Evolutionary conservation across 2,888 invertebrate genomes (phyloP).

Genomic region (Chamaedrilus cognettii): DNA sequence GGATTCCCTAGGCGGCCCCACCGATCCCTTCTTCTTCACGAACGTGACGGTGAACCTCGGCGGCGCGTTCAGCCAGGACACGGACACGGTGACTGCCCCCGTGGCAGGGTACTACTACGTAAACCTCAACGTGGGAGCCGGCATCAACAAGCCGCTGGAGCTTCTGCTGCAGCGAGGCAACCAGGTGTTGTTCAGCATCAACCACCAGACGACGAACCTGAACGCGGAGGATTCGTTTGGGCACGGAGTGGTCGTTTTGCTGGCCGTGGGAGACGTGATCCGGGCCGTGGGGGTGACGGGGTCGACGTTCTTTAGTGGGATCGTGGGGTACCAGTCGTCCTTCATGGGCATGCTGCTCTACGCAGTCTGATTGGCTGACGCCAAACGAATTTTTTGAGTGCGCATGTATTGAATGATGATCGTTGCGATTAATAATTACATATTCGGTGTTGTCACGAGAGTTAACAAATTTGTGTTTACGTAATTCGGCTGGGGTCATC

Average conservation of each 20-base stretch:
- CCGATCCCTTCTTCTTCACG: slow-evolving; percentile 25
- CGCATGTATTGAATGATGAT: too few species aligned
- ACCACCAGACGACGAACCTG: not conserved
- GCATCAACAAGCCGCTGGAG: not conserved
- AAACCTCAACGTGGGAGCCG: slow-evolving; percentile 12
- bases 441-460: too few species aligned
- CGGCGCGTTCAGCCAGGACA: slow-evolving; percentile 9
- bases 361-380: not conserved
- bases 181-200: slow-evolving; percentile 1
- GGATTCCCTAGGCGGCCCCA: slow-evolving; percentile 5
- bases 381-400: too few species aligned
- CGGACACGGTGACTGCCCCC: slow-evolving; percentile 5
- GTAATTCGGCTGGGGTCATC: too few species aligned
- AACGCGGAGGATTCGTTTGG: slow-evolving; percentile 18
- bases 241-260: slow-evolving; percentile 16
- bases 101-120: slow-evolving; percentile 26
- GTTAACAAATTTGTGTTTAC: too few species aligned
- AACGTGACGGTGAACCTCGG: slow-evolving; percentile 10
- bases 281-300: slow-evolving; percentile 23
- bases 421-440: too few species aligned
- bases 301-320: slow-evolving; percentile 15
- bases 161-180: slow-evolving; percentile 9
- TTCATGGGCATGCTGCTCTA: slow-evolving; percentile 22
- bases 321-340: slow-evolving; percentile 18
- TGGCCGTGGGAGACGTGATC: slow-evolving; percentile 11